Conservation (phyloP, 2,888 invertebrate species). For the Cerastis rubricosa region DNA sequence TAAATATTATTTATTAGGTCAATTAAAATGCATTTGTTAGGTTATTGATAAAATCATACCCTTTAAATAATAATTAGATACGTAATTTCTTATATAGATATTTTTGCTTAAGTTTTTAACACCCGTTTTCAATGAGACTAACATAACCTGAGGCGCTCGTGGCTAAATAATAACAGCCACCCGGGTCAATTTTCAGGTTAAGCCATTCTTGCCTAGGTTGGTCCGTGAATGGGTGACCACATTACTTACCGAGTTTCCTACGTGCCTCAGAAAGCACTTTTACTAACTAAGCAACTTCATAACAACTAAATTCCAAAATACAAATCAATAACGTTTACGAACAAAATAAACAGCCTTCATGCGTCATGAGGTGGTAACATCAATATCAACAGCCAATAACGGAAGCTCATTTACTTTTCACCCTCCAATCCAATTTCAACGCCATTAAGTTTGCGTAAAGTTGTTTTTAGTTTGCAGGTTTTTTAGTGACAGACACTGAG, state of each 20-base stretch:
- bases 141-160: too few relatives aligned
- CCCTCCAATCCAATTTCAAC: constrained; percentile 55
- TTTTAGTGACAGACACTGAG: constrained; percentile 77
- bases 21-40: too few relatives aligned
- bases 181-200: too few relatives aligned
- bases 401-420: constrained; percentile 67
- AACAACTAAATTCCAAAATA: background rate
- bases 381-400: constrained; percentile 76
- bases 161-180: too few relatives aligned
- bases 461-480: constrained; percentile 47
- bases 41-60: too few relatives aligned
- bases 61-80: too few relatives aligned
- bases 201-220: background rate
- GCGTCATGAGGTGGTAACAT: constrained; percentile 42
- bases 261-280: background rate
- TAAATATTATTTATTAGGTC: too few relatives aligned
- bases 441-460: constrained; percentile 48
- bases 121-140: too few relatives aligned
- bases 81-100: too few relatives aligned
- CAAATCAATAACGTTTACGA: background rate
- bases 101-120: too few relatives aligned
- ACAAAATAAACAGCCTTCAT: constrained; percentile 1
- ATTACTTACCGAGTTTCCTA: background rate
- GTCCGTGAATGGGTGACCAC: background rate
- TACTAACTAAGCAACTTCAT: too few relatives aligned